Base-by-base conservation (phyloP, 2,888 invertebrate species). In the Chaitophorus viminalis region DNA sequence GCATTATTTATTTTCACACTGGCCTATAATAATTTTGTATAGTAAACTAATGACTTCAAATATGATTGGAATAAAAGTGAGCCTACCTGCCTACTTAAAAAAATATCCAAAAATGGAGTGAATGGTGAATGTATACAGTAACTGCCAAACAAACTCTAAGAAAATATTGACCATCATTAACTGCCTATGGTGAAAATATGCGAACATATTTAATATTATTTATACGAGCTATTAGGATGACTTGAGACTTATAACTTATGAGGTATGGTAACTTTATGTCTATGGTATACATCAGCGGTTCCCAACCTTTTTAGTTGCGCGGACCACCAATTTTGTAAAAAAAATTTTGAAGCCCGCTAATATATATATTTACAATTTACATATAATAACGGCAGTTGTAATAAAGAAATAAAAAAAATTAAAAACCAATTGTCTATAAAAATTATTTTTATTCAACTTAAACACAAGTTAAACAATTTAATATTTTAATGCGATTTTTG, bases 91-190 rank as follows among this genome's bases (percentile, higher is more conserved):
- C n/a, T n/a, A n/a, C n/a, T n/a, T n/a, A 29, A 54, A 82, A 74
- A 46, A 46, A 46, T 46, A 83, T 83, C 82, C 74, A 74, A 83
- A 83, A 74, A 83, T 36, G 82, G 82, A 83, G 82, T 83, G 82
- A 83, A 83, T 29, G 82, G 74, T 68, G 46, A 39, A 29, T 17
- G 5, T 36, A 60, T 5, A 70, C 52, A 18, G 54, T 18, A 54
- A 8, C 17, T 79, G 82, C 25, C 25, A 21, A 54, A 54, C 33
- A 72, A 72, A 52, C n/a, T 72, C 29, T 18, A 82, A 60, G 52
- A 82, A 82, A 54, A 52, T 77, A 68, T 68, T 18, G 25, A 14
- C 72, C 72, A 46, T 70, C 70, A 70, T 70, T 70, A 52, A 82
- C 60, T n/a, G n/a, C n/a, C n/a, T 18, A 60, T 21, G 60, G n/a